A percentile compares a stretch with the other conserved stretches of the same genome.
phyloP scores from a whole-genome alignment of 2,888 invertebrate species.

The Lasioglossum pauxillum region DNA sequence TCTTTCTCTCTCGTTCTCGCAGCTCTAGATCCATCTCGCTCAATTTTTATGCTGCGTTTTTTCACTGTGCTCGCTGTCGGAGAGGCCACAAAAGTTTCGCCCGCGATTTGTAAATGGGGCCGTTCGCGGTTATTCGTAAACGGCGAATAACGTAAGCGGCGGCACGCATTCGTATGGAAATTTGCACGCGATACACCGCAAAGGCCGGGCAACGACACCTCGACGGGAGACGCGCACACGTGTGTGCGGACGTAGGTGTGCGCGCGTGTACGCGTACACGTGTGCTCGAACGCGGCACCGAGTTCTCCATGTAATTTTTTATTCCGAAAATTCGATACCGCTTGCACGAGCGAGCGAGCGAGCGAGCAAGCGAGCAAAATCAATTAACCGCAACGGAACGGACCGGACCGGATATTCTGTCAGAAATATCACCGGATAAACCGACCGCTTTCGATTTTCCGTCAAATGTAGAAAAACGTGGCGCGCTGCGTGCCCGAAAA shows the following conservation, averaged over 20 bases:
- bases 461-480: conserved; percentile 15
- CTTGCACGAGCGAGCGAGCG: background rate
- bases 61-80: background rate
- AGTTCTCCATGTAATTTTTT: conserved; percentile 29
- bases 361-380: conserved; percentile 23
- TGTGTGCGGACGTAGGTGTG: background rate
- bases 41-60: background rate
- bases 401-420: conserved; percentile 28
- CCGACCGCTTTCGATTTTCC: conserved; percentile 13
- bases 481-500: background rate
- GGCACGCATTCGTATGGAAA: conserved; percentile 69
- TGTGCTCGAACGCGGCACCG: conserved; percentile 8
- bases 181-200: conserved; percentile 61
- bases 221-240: conserved; percentile 30
- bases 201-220: conserved; percentile 62
- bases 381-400: conserved; percentile 37
- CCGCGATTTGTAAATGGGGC: conserved; percentile 66
- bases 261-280: background rate
- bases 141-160: conserved; percentile 63
- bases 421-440: conserved; percentile 39
- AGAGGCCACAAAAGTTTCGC: conserved; percentile 48
- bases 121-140: conserved; percentile 67
- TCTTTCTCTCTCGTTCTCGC: background rate
- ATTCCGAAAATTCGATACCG: conserved; percentile 36
- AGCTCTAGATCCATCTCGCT: background rate